Evolutionary conservation across 1,140 invertebrate genomes (phyloP), one percentile per base, ranked within the genome.

Genomic region (Drosophila paulistorum): DNA sequence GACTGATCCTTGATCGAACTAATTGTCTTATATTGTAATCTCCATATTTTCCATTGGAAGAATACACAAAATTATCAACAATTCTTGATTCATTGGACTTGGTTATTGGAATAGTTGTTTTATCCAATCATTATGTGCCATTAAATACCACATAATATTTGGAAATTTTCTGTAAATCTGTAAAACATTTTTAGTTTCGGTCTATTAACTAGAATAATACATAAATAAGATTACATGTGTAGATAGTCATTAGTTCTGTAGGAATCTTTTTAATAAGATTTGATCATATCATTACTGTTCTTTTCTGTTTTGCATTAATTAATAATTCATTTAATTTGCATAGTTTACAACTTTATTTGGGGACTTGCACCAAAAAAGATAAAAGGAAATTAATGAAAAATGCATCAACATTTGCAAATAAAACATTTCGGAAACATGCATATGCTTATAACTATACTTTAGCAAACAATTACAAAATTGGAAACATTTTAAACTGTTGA

Each of bases 401-500:
- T 45, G 23, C 17, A 68, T 81, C 33, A 76, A 72, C 68, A 78
- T 45, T 63, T 60, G 59, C 61, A 63, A 23, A 57, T 54, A 41
- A 70, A 76, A 77, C 55, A 57, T 71, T 75, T 66, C 41, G 42
- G 68, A 74, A 48, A 61, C 71, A 83, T 61, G 63, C 64, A 77
- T 58, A 42, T 42, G 11, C 17, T 58, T 35, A 58, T 58, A 58
- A 58, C 7, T 66, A 75, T 41, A 63, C 33, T 72, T 80, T 72
- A 80, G 71, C 79, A 71, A 72, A 64, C 66, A 65, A 62, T 69
- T 76, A 77, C 73, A 74, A 61, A 60, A 51, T 71, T 74, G 51
- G 55, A 84, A 86, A 79, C 71, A 79, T 65, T 82, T 61, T 68
- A 65, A 82, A 79, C 71, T 79, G 68, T 71, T 86, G 69, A 62